phyloP scores from a whole-genome alignment of 2,888 invertebrate genomes.

The Parnassius mnemosyne region DNA sequence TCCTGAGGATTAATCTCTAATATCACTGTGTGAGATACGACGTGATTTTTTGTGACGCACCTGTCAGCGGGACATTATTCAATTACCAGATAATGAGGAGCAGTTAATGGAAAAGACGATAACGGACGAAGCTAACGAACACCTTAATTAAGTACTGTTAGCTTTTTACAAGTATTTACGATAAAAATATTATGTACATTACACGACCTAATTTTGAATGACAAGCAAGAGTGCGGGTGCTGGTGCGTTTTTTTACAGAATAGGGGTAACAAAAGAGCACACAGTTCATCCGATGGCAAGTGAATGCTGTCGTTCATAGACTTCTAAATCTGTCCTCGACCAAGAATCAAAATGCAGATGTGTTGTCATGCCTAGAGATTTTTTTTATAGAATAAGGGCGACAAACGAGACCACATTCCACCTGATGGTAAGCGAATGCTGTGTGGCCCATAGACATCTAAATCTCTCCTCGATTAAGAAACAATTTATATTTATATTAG shows the following conservation, averaged over 20 bases:
- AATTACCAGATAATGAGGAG: constrained; percentile 17
- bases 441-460: no score
- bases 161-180: not conserved
- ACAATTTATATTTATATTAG: no score
- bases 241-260: not conserved
- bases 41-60: not conserved
- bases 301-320: no score
- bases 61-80: constrained; percentile 9
- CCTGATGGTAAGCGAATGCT: no score
- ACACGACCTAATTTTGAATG: constrained; percentile 3
- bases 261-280: no score
- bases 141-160: constrained; percentile 5
- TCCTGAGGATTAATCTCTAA: not conserved
- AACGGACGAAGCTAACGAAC: constrained; percentile 1
- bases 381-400: no score
- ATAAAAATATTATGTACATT: constrained; percentile 1
- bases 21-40: not conserved
- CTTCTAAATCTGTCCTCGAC: no score
- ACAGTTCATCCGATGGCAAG: no score
- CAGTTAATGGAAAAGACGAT: constrained; percentile 19
- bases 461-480: no score
- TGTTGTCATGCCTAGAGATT: no score
- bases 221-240: not conserved
- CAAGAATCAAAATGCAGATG: no score
- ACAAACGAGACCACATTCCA: no score